These are phyloP conservation scores for Apus apus DNA, from an alignment of 2,113 vertebrate genomes.

Conservation along the genomic window DNA sequence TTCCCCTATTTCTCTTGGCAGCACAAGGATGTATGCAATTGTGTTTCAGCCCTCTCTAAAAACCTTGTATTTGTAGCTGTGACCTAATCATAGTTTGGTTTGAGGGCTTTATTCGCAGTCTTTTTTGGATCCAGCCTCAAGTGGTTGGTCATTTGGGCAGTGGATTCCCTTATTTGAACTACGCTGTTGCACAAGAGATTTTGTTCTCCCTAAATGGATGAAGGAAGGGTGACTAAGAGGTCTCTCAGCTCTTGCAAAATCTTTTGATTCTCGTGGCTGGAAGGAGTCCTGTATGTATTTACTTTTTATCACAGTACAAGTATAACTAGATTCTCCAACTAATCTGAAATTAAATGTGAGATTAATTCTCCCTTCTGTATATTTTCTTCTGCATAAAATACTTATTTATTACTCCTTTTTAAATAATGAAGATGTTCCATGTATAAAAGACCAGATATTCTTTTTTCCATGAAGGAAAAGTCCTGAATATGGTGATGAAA, in stretches of 20 bases:
- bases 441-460: neutral
- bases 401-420: neutral
- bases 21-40: neutral
- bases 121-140: neutral
- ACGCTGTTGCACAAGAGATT: neutral
- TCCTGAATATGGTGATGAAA: neutral
- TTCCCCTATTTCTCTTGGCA: neutral
- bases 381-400: neutral
- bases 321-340: neutral
- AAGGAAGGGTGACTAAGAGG: neutral
- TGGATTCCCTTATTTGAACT: neutral
- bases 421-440: neutral
- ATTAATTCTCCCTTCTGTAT: neutral
- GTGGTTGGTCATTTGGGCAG: neutral
- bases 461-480: neutral
- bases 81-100: neutral
- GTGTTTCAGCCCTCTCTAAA: neutral
- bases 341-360: neutral
- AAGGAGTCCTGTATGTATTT: neutral
- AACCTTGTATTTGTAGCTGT: neutral
- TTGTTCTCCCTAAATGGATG: neutral
- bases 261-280: neutral
- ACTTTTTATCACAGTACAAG: neutral
- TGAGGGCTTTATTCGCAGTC: neutral
- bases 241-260: neutral